A percentile compares a stretch with the other conserved stretches of the same genome.
These are phyloP conservation scores for Dolichomitus sp. DNA, from an alignment of 2,888 invertebrate genomes.

Conservation along the genomic window DNA sequence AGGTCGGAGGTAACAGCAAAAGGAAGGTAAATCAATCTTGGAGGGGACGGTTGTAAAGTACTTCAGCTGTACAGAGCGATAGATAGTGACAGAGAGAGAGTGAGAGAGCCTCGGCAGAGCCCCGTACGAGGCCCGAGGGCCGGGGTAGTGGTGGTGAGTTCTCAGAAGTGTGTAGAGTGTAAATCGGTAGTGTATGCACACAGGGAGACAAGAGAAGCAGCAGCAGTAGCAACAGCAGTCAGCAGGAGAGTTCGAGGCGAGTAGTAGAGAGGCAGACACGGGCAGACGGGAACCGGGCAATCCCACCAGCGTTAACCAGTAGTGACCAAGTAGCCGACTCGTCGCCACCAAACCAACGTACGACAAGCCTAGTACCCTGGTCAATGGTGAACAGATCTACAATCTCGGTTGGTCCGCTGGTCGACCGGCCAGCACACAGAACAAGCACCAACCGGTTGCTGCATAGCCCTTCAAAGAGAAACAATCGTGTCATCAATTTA, in stretches of 20 bases:
- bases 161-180: constrained; percentile 13
- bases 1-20: not conserved
- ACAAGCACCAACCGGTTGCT: constrained; percentile 53
- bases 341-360: constrained; percentile 58
- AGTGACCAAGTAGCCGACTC: constrained; percentile 71
- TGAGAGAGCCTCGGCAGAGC: constrained; percentile 1
- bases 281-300: constrained; percentile 71
- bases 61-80: not conserved
- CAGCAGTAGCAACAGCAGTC: constrained; percentile 8
- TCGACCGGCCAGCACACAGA: constrained; percentile 30
- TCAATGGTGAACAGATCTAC: constrained; percentile 54
- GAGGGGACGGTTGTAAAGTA: constrained; percentile 13
- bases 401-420: constrained; percentile 27
- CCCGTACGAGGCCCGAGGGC: constrained; percentile 22
- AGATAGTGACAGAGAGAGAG: not conserved
- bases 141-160: constrained; percentile 27
- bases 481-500: constrained; percentile 64
- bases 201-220: constrained; percentile 62
- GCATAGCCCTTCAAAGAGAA: constrained; percentile 54
- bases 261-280: constrained; percentile 73
- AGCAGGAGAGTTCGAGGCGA: constrained; percentile 69
- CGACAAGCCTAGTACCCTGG: constrained; percentile 20
- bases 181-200: constrained; percentile 24
- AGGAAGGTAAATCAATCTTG: constrained; percentile 20
- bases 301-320: constrained; percentile 72